phyloP scores from a whole-genome alignment of 2,797 vertebrate genomes.

The Euphonia xanthogaster region DNA sequence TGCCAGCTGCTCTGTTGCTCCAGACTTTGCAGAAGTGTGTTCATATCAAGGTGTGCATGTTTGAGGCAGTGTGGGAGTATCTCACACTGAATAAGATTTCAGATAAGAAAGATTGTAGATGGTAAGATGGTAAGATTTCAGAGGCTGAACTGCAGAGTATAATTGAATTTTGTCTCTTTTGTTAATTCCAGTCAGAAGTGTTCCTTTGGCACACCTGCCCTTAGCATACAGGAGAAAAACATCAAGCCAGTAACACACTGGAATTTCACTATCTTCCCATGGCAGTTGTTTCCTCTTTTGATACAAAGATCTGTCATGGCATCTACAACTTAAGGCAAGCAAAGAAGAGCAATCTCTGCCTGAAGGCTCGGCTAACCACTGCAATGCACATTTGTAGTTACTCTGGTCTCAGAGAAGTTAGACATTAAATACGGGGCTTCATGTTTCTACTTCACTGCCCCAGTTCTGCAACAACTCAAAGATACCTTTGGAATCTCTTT shows the following conservation, averaged over 20 bases:
- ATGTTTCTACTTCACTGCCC: not conserved
- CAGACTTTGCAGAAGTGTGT: slow-evolving; percentile 26
- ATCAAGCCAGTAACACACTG: not conserved
- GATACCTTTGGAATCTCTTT: not conserved
- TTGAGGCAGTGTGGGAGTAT: slow-evolving; percentile 2
- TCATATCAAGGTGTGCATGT: not conserved
- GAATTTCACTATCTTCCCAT: not conserved
- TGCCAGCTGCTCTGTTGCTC: slow-evolving; percentile 1
- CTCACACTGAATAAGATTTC: not conserved
- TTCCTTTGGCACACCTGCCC: not conserved
- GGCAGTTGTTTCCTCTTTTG: not conserved
- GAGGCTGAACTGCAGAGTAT: no score
- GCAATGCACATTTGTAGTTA: not conserved
- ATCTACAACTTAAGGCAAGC: not conserved
- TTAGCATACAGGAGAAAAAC: not conserved
- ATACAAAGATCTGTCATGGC: not conserved
- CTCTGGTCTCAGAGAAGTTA: not conserved
- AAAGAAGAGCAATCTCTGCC: not conserved
- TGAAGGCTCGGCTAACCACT: not conserved
- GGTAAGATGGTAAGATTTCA: no score
- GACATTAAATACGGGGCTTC: not conserved
- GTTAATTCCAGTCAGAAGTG: not conserved
- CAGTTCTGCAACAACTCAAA: not conserved
- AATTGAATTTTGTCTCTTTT: not conserved
- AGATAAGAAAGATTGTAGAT: no score